Conservation (phyloP, 2,113 vertebrate species). For the Chloropsis cyanopogon region DNA sequence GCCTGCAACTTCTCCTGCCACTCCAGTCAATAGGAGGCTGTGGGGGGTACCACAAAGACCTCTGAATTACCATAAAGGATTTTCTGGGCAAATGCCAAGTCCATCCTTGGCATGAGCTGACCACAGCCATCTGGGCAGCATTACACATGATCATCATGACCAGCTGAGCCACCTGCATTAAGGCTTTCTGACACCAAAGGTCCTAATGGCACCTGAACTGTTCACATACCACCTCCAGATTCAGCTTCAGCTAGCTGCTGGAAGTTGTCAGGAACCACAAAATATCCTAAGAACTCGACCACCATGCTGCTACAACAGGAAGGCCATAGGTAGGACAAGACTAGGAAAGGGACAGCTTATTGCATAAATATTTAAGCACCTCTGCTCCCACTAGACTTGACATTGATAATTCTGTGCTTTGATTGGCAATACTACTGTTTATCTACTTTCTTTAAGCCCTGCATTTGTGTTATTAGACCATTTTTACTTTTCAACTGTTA, state of each 20-base stretch:
- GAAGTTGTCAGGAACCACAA: neutral
- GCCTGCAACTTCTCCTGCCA: neutral
- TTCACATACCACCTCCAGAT: neutral
- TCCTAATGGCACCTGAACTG: neutral
- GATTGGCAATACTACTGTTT: neutral
- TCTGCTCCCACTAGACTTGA: neutral
- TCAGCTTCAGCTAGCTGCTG: neutral
- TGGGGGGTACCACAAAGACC: neutral
- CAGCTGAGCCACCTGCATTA: conserved; percentile 9
- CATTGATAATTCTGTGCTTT: neutral
- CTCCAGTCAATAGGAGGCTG: neutral
- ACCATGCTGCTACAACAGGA: neutral
- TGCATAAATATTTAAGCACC: neutral
- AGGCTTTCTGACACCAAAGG: neutral
- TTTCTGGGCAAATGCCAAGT: conserved; percentile 7
- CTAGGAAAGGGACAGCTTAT: neutral
- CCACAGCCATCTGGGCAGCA: conserved; percentile 6
- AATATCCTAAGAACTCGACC: neutral
- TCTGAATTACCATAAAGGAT: neutral
- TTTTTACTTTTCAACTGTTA: neutral
- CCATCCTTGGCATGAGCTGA: neutral
- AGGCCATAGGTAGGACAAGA: neutral
- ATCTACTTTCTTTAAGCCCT: neutral
- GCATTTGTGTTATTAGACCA: neutral
- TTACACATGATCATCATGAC: neutral